Evolutionary conservation across 2,113 vertebrate genomes (phyloP).

Genomic region (human (Homo sapiens)): GRCh38 chr12:4540501-4541000

Average conservation of each 20-base stretch:
- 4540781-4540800: neutral
- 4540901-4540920: neutral
- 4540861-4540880: neutral
- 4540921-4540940: neutral
- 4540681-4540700: neutral
- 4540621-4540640: neutral
- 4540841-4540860: neutral
- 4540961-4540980: neutral
- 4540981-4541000: neutral
- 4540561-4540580: neutral
- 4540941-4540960: neutral
- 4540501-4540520: neutral
- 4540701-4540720: neutral
- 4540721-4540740: neutral
- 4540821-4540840: neutral
- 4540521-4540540: neutral
- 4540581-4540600: constrained; percentile 21
- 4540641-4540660: neutral
- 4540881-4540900: neutral
- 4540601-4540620: neutral
- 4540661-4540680: constrained; percentile 18
- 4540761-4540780: neutral
- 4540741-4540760: neutral
- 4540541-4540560: neutral
- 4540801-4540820: neutral